Conservation (phyloP, 2,113 vertebrate species). For the Bagarius yarrelli region DNA sequence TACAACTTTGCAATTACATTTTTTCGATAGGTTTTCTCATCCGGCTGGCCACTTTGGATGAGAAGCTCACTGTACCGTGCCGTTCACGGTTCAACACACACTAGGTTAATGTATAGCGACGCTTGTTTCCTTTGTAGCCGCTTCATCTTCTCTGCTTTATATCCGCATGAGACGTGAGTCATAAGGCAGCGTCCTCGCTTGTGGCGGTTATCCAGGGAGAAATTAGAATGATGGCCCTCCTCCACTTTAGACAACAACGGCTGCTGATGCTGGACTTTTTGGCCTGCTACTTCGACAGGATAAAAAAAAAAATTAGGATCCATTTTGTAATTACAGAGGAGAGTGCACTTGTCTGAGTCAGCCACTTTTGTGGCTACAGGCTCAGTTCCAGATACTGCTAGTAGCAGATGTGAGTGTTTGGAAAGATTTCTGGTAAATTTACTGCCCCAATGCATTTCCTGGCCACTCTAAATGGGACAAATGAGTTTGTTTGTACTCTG, state of each 20-base stretch:
- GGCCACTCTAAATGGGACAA: conserved; percentile 11
- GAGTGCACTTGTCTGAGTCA: conserved; percentile 46
- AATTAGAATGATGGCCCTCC: conserved; percentile 35
- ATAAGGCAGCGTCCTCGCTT: conserved; percentile 19
- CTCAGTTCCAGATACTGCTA: conserved; percentile 17
- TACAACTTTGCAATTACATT: background rate
- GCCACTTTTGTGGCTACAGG: conserved; percentile 35
- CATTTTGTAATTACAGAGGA: conserved; percentile 47
- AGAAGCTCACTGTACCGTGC: conserved; percentile 2
- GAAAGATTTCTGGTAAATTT: conserved; percentile 16
- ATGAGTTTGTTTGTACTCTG: background rate
- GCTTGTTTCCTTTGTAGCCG: conserved; percentile 17
- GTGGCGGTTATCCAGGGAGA: conserved; percentile 46
- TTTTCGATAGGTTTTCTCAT: conserved; percentile 8
- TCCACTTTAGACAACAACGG: conserved; percentile 47
- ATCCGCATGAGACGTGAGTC: conserved; percentile 30
- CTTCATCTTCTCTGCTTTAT: conserved; percentile 40
- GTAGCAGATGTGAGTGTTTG: conserved; percentile 9
- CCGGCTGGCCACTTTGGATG: background rate
- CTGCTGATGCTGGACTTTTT: conserved; percentile 48
- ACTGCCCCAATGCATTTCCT: background rate
- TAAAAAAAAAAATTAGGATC: conserved; percentile 34
- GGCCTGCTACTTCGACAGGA: conserved; percentile 32
- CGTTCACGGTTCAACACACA: conserved; percentile 16
- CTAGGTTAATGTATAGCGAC: conserved; percentile 24